Conservation (phyloP, 2,888 invertebrate species). For the Microctonus brassicae region DNA sequence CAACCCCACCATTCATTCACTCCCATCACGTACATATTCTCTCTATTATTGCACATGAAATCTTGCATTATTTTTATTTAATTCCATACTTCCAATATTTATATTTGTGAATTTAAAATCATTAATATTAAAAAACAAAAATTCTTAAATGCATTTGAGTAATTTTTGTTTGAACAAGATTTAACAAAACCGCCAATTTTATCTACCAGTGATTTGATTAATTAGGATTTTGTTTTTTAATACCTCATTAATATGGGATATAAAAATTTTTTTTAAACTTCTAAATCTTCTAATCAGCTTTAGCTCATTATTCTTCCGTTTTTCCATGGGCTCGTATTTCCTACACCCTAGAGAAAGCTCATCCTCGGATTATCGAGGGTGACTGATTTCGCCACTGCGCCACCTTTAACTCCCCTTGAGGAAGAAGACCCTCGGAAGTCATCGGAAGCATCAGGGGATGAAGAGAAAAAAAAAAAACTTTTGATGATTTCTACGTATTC, state of each 20-base stretch:
- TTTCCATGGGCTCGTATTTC: slow-evolving; percentile 43
- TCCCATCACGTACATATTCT: slow-evolving; percentile 22
- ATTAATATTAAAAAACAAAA: no score
- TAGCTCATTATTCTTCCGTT: slow-evolving; percentile 46
- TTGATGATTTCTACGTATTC: slow-evolving; percentile 4
- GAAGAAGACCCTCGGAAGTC: background rate
- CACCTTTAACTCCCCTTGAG: background rate
- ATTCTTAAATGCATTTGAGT: no score
- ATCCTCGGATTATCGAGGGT: slow-evolving; percentile 46
- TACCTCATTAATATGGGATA: slow-evolving; percentile 9
- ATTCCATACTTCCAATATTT: no score
- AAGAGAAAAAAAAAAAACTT: slow-evolving; percentile 10
- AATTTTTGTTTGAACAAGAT: no score
- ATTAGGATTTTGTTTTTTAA: no score
- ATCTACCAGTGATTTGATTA: no score
- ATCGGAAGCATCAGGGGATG: background rate
- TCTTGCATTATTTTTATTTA: no score
- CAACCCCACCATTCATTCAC: slow-evolving; percentile 33
- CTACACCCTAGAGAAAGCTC: slow-evolving; percentile 44
- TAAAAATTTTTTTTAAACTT: slow-evolving; percentile 5
- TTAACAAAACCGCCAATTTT: no score
- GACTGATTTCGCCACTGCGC: slow-evolving; percentile 28
- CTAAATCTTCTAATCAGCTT: slow-evolving; percentile 23
- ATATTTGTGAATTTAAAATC: no score
- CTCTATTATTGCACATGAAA: no score